Evolutionary conservation across 2,113 vertebrate species (phyloP).

Genomic region (Melospiza melodia): DNA sequence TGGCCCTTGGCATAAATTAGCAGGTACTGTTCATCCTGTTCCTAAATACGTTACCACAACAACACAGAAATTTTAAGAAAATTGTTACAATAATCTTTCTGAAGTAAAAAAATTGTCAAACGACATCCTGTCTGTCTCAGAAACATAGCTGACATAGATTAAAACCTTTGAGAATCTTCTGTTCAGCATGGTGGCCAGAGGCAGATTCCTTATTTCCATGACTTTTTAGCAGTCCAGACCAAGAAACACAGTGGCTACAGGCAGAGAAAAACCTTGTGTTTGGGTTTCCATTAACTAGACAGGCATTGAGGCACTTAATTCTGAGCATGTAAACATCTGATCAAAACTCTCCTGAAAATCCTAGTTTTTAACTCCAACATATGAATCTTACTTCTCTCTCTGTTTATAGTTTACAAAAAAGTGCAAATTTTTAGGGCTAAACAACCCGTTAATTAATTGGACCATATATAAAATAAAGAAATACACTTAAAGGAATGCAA

Average conservation of each 20-base stretch:
- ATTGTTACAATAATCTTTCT: background rate
- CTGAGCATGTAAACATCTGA: background rate
- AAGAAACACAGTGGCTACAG: background rate
- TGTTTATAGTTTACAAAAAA: background rate
- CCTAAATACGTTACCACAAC: background rate
- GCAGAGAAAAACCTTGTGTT: background rate
- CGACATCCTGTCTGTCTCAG: background rate
- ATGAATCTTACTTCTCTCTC: background rate
- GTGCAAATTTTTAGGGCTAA: rapidly evolving
- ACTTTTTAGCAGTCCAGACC: background rate
- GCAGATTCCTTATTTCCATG: background rate
- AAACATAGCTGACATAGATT: rapidly evolving
- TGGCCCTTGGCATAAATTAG: background rate
- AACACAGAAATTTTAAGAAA: background rate
- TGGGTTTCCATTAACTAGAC: background rate
- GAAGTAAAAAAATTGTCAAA: background rate
- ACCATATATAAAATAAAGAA: background rate
- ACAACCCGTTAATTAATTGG: background rate
- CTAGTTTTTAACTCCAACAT: background rate
- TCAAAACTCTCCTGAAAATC: background rate
- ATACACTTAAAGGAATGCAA: background rate
- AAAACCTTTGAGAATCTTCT: background rate
- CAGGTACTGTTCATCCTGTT: background rate
- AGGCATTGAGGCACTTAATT: background rate
- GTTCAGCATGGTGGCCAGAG: background rate